Base-by-base conservation (phyloP, 2,888 invertebrate genomes). In the Cryptophagus acutangulus region DNA sequence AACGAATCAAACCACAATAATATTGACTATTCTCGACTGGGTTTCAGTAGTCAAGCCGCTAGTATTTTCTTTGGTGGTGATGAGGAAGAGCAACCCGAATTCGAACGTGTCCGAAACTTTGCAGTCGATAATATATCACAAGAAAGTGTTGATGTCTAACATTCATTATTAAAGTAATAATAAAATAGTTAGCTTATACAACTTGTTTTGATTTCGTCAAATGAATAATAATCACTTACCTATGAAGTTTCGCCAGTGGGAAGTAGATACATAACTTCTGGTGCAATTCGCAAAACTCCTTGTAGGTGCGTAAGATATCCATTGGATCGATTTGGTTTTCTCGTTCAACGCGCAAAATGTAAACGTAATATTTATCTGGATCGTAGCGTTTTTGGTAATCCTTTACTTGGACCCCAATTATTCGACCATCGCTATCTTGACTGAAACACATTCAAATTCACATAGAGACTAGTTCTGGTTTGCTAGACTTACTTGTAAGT, bases 351-450 rank as follows among this genome's bases (percentile, higher is more conserved):
- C 84, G 78, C 51, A 89, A 73, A 48, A 90, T 84, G 66, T 90
- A 93, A 55, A 96, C 93, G 70, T 99, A 99, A 75, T 93, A 92
- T 74, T 97, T 97, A 63, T 94, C 95, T 9, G 95, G 94, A 64
- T 90, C 91, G 68, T 94, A 95, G 52, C 94, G 82, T 67, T 99
- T 99, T 71, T 94, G 90, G 69, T 84, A 93, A 45, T 87, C 86
- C 45, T 87, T 79, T 6, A 96, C 88, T 62, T 85, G 84, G 0
- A 95, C 90, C 49, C 81, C 80, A 30, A 79, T 80, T 29, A 99
- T 76, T 3, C 87, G 82, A 1, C 96, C 96, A 71, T 97, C 97
- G 62, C 85, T 86, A 29, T 82, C 77, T 80, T 88, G 82, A 51
- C 91, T 92, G 61, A 2, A 65, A 57, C 37, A 41, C 25, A 28